A percentile compares a stretch with the other conserved stretches of the same genome.
These are phyloP conservation scores for Neocrepidodera transversa DNA, from an alignment of 2,888 invertebrate genomes.

Conservation along the genomic window DNA sequence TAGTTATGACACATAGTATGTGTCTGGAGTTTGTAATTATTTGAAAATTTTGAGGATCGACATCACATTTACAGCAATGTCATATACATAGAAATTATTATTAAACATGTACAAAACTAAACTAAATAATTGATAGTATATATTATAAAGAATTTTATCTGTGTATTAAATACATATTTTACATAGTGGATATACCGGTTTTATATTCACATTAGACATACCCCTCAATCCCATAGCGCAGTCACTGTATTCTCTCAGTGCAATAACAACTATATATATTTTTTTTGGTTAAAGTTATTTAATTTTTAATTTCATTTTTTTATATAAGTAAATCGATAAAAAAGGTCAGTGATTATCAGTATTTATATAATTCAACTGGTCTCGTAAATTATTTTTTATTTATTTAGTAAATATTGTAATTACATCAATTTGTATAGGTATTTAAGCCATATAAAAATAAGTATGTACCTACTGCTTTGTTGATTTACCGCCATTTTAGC, in stretches of 20 bases:
- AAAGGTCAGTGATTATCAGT: conserved; percentile 59
- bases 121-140: conserved; percentile 28
- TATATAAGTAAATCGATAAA: conserved; percentile 21
- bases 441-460: conserved; percentile 49
- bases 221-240: conserved; percentile 23
- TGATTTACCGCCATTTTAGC: conserved; percentile 45
- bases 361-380: conserved; percentile 53
- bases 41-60: too few relatives aligned
- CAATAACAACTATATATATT: conserved; percentile 46
- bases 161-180: conserved; percentile 25
- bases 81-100: conserved; percentile 47
- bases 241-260: conserved; percentile 53
- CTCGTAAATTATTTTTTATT: conserved; percentile 56
- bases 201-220: conserved; percentile 11
- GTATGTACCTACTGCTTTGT: conserved; percentile 48
- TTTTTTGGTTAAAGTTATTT: conserved; percentile 28
- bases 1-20: too few relatives aligned
- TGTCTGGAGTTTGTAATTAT: too few relatives aligned
- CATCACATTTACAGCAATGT: conserved; percentile 42
- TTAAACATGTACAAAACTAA: conserved; percentile 51
- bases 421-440: conserved; percentile 55
- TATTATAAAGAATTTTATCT: conserved; percentile 32
- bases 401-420: conserved; percentile 57
- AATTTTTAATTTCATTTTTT: conserved; percentile 21
- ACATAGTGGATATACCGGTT: conserved; percentile 11